These are phyloP conservation scores for Kradibia gibbosae DNA, from an alignment of 1,140 invertebrate genomes.

Conservation along the genomic window DNA sequence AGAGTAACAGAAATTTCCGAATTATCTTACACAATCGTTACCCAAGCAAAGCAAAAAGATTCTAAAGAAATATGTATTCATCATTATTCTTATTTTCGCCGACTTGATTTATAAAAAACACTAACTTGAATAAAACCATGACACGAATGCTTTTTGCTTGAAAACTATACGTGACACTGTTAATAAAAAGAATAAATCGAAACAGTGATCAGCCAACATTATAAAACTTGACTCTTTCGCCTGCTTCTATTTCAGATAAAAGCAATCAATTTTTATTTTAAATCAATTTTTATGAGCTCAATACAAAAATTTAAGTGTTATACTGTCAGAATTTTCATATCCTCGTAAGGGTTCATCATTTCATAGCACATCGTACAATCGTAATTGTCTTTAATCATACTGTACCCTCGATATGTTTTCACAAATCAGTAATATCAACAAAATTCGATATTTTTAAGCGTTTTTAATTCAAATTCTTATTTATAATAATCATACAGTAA, in stretches of 20 bases:
- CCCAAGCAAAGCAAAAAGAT: no score
- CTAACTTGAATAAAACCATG: no score
- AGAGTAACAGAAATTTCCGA: no score
- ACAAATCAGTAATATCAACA: not conserved
- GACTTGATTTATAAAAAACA: no score
- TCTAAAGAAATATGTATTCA: no score
- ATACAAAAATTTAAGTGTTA: not conserved
- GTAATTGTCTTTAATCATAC: constrained; percentile 7
- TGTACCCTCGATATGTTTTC: not conserved
- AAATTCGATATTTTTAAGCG: not conserved
- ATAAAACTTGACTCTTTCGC: not conserved
- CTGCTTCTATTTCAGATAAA: not conserved
- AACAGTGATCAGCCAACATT: not conserved
- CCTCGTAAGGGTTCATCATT: not conserved
- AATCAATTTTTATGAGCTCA: constrained; percentile 4
- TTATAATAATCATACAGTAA: not conserved
- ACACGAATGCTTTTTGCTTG: not conserved
- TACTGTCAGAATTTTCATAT: not conserved
- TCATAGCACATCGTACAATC: not conserved
- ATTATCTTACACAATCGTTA: no score
- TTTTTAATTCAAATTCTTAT: not conserved
- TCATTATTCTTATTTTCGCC: no score
- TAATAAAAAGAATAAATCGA: not conserved
- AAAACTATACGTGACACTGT: not conserved
- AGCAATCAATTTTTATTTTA: constrained; percentile 15